Evolutionary conservation across 2,797 vertebrate genomes (phyloP), one percentile per base, ranked within the genome.

Genomic region (Argya squamiceps): DNA sequence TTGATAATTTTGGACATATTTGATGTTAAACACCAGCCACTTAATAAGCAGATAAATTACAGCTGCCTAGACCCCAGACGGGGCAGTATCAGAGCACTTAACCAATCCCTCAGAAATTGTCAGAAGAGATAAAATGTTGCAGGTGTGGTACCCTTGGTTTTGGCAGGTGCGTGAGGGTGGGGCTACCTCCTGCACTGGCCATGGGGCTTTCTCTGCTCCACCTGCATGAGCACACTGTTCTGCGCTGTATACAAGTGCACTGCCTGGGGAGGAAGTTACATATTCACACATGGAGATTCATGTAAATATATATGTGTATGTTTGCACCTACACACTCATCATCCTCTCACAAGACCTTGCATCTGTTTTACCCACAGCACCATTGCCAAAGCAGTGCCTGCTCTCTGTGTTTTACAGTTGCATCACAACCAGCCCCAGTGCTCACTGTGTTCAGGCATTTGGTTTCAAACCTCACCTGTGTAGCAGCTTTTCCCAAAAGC

Each of bases 141-240:
- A 2, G 1, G 11, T 20, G 26, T 11, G 49, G 29, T 12, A 32
- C 17, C 16, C 13, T 44, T 2, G 0, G 17, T 21, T 69, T 71
- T 43, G 29, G 43, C 32, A 71, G 1, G 1, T 21, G 27, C 0
- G 0, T 6, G 29, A 79, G n/a, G 18, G n/a, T 0, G 0, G 18
- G 16, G 22, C 12, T 50, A 1, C 23, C 29, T 79, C 6, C 49
- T 68, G 58, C 62, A 17, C 1, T 0, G 3, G 29, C 30, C 58
- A 30, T 0, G 0, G 41, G 63, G 26, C 4, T 50, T 44, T 8
- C 37, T 49, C 59, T 60, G 18, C 29, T 64, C 14, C 23, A 11
- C 34, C 46, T 36, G 58, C 55, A 2, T 21, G 10, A 59, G 56
- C 26, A 8, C 47, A 0, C n/a, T 8, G 4, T 11, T 64, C 29